These are phyloP conservation scores for Jaculus jaculus DNA, from an alignment of 2,113 vertebrate species.

Conservation along the genomic window DNA sequence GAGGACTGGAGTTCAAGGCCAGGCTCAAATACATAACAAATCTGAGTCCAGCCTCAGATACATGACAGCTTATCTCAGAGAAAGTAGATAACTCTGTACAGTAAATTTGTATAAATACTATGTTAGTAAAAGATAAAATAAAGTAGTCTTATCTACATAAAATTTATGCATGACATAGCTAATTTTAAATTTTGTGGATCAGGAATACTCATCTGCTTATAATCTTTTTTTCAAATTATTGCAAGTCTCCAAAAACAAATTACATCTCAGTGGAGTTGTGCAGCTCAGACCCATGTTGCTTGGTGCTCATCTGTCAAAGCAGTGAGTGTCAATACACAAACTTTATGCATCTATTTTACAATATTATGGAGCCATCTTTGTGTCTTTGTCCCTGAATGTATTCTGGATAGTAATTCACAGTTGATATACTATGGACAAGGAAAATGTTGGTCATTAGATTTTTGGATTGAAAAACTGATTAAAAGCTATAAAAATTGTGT, in stretches of 20 bases:
- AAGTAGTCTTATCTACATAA: background rate
- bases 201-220: background rate
- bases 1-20: no score
- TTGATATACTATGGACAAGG: background rate
- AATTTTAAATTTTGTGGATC: background rate
- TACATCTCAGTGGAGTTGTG: background rate
- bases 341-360: background rate
- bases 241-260: background rate
- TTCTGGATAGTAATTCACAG: background rate
- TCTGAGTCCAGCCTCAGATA: no score
- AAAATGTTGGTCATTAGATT: background rate
- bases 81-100: background rate
- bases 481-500: background rate
- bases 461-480: background rate
- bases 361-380: background rate
- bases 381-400: background rate
- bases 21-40: no score
- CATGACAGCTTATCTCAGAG: no score
- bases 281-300: background rate
- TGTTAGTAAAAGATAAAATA: background rate
- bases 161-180: background rate
- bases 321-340: background rate
- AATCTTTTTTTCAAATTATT: background rate
- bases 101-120: background rate
- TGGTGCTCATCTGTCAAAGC: no score